Evolutionary conservation across 2,797 vertebrate species (phyloP).

Genomic region (Phrynocephalus vlangalii): DNA sequence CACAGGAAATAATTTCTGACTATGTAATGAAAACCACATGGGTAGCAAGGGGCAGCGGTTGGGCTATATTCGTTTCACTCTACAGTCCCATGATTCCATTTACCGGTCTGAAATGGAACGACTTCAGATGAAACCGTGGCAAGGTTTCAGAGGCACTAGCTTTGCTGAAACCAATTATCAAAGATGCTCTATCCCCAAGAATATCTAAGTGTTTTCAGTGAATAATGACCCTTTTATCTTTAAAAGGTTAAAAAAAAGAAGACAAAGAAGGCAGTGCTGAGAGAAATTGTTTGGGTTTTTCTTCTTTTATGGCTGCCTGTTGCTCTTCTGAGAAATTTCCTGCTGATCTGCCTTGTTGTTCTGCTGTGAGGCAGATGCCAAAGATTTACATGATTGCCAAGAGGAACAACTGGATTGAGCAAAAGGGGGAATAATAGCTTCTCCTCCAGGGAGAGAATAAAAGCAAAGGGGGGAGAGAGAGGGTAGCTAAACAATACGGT

Average conservation of each 20-base stretch:
- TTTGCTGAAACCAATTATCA: slow-evolving; percentile 16
- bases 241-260: slow-evolving; percentile 56
- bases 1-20: neutral
- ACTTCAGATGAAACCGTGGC: slow-evolving; percentile 56
- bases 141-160: slow-evolving; percentile 8
- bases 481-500: slow-evolving; percentile 66
- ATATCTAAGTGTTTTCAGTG: slow-evolving; percentile 69
- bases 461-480: slow-evolving; percentile 58
- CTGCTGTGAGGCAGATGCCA: slow-evolving; percentile 60
- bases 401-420: slow-evolving; percentile 72
- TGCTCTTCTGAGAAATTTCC: slow-evolving; percentile 71
- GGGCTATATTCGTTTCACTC: too few relatives aligned
- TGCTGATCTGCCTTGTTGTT: slow-evolving; percentile 72
- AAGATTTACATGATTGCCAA: slow-evolving; percentile 73
- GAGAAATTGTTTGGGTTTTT: slow-evolving; percentile 51
- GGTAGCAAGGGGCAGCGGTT: neutral
- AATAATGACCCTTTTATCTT: slow-evolving; percentile 69
- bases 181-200: slow-evolving; percentile 40
- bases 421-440: slow-evolving; percentile 71
- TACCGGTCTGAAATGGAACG: neutral
- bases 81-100: neutral
- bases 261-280: slow-evolving; percentile 66
- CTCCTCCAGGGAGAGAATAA: slow-evolving; percentile 72
- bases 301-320: slow-evolving; percentile 62
- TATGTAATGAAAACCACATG: neutral